Conservation (phyloP, 2,113 vertebrate species). For the Oenanthe oenanthe region DNA sequence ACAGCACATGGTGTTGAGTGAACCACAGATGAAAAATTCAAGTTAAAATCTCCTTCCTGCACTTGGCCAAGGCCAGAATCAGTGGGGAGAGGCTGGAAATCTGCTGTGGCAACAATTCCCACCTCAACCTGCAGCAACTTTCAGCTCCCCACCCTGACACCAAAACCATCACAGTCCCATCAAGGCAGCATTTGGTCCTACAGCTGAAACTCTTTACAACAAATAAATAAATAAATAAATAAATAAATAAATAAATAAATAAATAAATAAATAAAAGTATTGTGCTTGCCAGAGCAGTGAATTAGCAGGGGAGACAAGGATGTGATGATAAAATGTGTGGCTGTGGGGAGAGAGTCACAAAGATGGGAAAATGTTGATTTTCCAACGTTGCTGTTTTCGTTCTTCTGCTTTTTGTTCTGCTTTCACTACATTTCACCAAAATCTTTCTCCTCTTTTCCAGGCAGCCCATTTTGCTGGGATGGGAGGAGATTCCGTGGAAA, state of each 20-base stretch:
- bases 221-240: neutral
- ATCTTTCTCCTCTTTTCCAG: neutral
- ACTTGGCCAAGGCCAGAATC: neutral
- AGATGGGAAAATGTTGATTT: neutral
- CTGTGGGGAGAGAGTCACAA: neutral
- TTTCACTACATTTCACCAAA: neutral
- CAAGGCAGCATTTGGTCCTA: neutral
- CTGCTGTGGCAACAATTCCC: accelerated
- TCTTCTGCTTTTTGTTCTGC: neutral
- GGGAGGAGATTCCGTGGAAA: neutral
- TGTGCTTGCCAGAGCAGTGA: neutral
- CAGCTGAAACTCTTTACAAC: neutral
- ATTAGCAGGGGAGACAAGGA: neutral
- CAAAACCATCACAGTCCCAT: neutral
- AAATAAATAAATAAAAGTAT: neutral
- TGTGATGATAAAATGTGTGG: neutral
- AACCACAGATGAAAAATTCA: neutral
- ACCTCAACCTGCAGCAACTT: neutral
- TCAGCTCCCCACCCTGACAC: neutral
- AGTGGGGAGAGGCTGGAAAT: neutral
- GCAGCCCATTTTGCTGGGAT: neutral
- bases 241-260: no score
- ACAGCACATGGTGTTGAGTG: neutral
- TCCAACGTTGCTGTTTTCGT: accelerated
- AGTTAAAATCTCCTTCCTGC: neutral